These are phyloP conservation scores for Muntiacus reevesi DNA, from an alignment of 2,113 vertebrate genomes.

Conservation along the genomic window DNA sequence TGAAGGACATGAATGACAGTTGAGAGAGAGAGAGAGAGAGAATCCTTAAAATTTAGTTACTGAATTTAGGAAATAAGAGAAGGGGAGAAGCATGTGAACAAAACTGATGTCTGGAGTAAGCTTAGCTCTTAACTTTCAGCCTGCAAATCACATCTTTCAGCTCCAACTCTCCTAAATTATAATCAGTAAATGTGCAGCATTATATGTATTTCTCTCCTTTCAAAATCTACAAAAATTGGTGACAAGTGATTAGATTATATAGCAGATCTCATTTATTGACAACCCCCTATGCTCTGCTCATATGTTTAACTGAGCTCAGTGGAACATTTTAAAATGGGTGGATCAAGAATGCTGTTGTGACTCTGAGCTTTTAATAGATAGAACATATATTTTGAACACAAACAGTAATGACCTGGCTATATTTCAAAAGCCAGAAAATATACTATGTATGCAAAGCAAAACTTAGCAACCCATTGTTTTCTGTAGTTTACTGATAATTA, in stretches of 20 bases:
- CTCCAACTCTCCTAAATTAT: background rate
- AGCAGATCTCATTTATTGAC: background rate
- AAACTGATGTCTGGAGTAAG: background rate
- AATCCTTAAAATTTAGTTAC: background rate
- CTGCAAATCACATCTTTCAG: background rate
- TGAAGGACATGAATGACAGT: background rate
- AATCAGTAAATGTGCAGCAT: background rate
- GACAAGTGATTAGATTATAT: background rate
- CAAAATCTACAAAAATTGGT: background rate
- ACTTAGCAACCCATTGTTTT: background rate
- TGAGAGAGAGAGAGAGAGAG: background rate
- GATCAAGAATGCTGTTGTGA: background rate
- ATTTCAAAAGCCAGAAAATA: background rate
- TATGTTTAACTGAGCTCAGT: background rate
- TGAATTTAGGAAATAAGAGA: background rate
- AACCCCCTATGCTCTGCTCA: background rate
- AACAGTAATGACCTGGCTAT: background rate
- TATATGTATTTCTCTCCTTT: background rate
- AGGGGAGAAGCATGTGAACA: background rate
- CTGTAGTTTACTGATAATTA: slow-evolving; percentile 14
- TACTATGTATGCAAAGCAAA: background rate
- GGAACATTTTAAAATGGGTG: background rate
- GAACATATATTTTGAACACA: background rate
- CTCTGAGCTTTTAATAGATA: background rate
- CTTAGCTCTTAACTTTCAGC: background rate